Conservation (phyloP, 2,113 vertebrate species). For the Indicator indicator region DNA sequence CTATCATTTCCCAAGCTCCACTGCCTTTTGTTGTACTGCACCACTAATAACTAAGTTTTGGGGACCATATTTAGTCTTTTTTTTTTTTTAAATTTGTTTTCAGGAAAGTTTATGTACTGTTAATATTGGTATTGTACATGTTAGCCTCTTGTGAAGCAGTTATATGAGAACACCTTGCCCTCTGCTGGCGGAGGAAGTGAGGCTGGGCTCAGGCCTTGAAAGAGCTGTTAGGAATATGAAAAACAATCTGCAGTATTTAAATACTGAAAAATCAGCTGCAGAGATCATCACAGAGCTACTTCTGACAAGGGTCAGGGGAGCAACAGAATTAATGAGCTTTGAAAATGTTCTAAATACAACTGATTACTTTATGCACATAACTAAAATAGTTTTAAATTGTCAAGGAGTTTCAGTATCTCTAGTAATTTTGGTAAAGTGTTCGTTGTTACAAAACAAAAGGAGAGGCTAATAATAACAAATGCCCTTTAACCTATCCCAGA, state of each 20-base stretch:
- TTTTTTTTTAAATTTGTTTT: background rate
- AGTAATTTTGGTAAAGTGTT: background rate
- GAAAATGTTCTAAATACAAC: background rate
- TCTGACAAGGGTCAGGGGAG: background rate
- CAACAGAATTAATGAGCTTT: background rate
- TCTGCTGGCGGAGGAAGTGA: background rate
- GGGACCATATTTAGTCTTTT: background rate
- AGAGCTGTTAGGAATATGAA: background rate
- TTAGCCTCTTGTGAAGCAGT: background rate
- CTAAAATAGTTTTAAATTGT: background rate
- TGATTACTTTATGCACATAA: background rate
- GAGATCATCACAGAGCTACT: background rate
- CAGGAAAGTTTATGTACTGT: background rate
- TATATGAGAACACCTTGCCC: background rate
- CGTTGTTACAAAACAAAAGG: background rate
- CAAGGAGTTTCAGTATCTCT: background rate
- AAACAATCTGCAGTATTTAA: background rate
- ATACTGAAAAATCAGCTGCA: background rate
- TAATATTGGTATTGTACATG: accelerated
- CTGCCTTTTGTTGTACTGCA: background rate
- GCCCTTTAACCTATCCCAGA: background rate
- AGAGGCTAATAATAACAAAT: background rate
- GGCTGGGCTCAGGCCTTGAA: background rate
- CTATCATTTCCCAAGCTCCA: background rate
- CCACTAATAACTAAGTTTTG: background rate